A percentile compares a stretch with the other conserved stretches of the same genome.
Conservation (phyloP, 2,797 vertebrate genomes). For the Coregonus ussuriensis region DNA sequence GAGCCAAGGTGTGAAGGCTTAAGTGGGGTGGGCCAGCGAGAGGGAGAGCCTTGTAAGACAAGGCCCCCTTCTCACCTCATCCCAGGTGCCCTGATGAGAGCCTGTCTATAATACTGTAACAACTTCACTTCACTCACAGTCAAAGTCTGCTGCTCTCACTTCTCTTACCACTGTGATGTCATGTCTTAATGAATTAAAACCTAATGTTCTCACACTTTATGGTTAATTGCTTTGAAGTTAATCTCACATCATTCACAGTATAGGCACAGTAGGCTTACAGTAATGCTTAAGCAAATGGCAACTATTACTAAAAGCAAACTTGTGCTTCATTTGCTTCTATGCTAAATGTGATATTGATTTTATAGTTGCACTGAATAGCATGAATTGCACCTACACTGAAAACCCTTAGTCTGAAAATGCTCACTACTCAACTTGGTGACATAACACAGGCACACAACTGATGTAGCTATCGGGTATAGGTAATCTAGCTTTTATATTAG, state of each 20-base stretch:
- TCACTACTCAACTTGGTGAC: background rate
- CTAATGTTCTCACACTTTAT: too few species aligned
- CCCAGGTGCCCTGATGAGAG: slow-evolving; percentile 9
- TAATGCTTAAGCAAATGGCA: too few species aligned
- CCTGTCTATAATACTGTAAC: slow-evolving; percentile 18
- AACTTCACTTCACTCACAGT: slow-evolving; percentile 15
- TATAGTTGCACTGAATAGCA: background rate
- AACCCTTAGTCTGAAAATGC: background rate
- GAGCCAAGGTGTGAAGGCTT: slow-evolving; percentile 53
- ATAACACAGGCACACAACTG: background rate
- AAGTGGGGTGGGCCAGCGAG: slow-evolving; percentile 39
- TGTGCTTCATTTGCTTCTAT: background rate
- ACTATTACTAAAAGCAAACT: too few species aligned
- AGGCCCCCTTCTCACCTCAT: slow-evolving; percentile 27
- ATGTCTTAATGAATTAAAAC: slow-evolving; percentile 12
- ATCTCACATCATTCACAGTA: slow-evolving; percentile 34
- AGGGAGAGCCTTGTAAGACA: slow-evolving; percentile 39
- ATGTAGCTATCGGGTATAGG: background rate
- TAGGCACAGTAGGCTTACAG: slow-evolving; percentile 19
- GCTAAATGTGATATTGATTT: background rate
- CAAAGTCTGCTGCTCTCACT: background rate
- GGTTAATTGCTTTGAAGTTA: too few species aligned
- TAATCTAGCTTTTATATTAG: background rate
- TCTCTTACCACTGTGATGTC: background rate
- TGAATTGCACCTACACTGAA: background rate